Base-by-base conservation (phyloP, 2,888 invertebrate genomes). In the Meteorus colon region DNA sequence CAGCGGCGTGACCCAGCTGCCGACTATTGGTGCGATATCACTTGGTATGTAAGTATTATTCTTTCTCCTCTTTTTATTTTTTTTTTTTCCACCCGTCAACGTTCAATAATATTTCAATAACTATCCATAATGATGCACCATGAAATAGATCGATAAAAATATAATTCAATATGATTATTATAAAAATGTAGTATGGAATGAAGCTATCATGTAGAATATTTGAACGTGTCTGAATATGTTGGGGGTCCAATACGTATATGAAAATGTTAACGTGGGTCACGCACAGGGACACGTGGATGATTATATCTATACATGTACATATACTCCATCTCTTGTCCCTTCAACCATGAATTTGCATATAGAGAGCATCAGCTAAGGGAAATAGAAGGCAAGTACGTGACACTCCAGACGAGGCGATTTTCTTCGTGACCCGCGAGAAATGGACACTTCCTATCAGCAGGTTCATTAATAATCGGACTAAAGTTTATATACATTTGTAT, bases 361-460 rank as follows among this genome's bases (percentile, higher is more conserved):
- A 89, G 88, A 89, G 88, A 88, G 89, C 85, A 86, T 87, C 84
- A 87, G 87, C 87, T 87, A 87, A 88, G 88, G 89, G 89, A 89
- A 89, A 89, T 89, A 88, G 89, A 87, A 89, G 87, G 85, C 84
- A 84, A 84, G 77, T 88, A 89, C 88, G 89, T 89, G 89, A 89
- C 88, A 83, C 84, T 82, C 69, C 69, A 69, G 77, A 78, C 74
- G 76, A 75, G 69, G 59, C 74, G 77, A 76, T 85, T 87, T 87
- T 87, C 86, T 86, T 87, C 84, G 81, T 82, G 72, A 51, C 63
- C 55, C n/a, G 69, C 62, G 68, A 78, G 83, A 85, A 84, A 84
- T 83, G 87, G 87, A 88, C 88, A 86, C 85, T 86, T 86, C 85
- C 85, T 88, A 87, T 87, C 87, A 85, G 82, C 82, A 84, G 75